Conservation (phyloP, 2,797 vertebrate genomes). For the Sciurus vulgaris region DNA sequence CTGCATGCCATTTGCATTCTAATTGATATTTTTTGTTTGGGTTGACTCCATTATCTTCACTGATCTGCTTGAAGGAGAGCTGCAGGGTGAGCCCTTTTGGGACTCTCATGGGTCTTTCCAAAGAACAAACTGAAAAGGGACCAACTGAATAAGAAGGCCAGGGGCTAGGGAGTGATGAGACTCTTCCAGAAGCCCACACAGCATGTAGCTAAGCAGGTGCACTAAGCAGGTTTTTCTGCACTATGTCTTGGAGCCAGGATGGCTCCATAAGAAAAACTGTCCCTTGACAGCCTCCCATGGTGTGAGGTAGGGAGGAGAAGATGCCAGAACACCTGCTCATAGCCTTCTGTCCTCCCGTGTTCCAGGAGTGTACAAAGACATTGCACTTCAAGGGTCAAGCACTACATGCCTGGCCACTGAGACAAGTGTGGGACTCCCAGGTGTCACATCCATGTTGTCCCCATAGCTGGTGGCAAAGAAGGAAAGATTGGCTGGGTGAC, state of each 20-base stretch:
- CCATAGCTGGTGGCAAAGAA: background rate
- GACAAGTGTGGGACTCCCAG: fast-evolving
- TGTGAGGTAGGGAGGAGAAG: background rate
- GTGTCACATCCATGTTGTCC: fast-evolving
- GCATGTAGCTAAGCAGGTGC: background rate
- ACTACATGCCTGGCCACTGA: too few relatives aligned
- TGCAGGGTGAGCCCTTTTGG: background rate
- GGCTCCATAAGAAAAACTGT: background rate
- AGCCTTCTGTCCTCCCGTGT: too few relatives aligned
- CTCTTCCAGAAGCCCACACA: background rate
- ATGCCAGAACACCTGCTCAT: background rate
- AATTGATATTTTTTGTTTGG: background rate
- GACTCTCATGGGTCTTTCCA: background rate
- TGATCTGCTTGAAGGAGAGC: too few relatives aligned
- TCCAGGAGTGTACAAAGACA: background rate
- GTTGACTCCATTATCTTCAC: background rate
- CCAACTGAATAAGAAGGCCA: background rate
- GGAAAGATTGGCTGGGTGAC: background rate
- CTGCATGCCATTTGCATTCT: background rate
- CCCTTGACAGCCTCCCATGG: background rate
- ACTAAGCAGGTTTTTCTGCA: background rate
- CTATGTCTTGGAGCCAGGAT: too few relatives aligned
- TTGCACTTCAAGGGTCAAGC: background rate
- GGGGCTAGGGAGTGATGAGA: background rate
- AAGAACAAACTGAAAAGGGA: too few relatives aligned